phyloP scores from a whole-genome alignment of 2,113 vertebrate species.

The Boleophthalmus pectinirostris region DNA sequence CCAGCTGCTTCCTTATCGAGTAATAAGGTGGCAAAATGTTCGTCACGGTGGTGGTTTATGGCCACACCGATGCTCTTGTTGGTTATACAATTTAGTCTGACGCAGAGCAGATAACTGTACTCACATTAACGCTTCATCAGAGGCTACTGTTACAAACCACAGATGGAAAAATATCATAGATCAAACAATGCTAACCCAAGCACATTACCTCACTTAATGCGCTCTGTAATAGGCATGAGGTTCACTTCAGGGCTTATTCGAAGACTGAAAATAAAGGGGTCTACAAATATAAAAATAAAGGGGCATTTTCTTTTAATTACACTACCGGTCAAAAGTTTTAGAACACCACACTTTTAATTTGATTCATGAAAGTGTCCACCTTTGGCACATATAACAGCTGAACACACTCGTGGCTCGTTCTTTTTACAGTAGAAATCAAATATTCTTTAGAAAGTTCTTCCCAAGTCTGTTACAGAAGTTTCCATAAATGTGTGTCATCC shows the following conservation, averaged over 20 bases:
- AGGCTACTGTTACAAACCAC: slow-evolving; percentile 27
- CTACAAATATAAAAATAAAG: too few species aligned
- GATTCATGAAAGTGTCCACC: too few species aligned
- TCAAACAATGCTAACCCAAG: slow-evolving; percentile 22
- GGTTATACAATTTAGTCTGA: slow-evolving; percentile 31
- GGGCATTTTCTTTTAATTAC: too few species aligned
- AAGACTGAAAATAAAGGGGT: background rate
- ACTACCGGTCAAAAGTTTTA: too few species aligned
- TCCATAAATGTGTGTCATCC: too few species aligned
- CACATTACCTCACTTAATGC: slow-evolving; percentile 5
- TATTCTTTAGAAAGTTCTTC: too few species aligned
- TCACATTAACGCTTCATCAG: slow-evolving; percentile 20
- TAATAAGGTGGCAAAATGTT: slow-evolving; percentile 13
- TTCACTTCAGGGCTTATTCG: background rate
- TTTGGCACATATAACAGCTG: too few species aligned
- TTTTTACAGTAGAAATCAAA: too few species aligned
- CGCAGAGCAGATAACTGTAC: slow-evolving; percentile 44
- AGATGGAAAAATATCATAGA: slow-evolving; percentile 34
- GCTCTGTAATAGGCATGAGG: background rate
- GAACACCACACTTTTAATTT: too few species aligned
- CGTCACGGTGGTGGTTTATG: background rate
- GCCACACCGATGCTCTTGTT: background rate
- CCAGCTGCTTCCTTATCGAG: slow-evolving; percentile 6
- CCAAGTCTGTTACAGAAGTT: too few species aligned
- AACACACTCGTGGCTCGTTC: too few species aligned